A percentile compares a stretch with the other conserved stretches of the same genome.
Conservation (phyloP, 2,113 vertebrate genomes). For the Heterocephalus glaber region DNA sequence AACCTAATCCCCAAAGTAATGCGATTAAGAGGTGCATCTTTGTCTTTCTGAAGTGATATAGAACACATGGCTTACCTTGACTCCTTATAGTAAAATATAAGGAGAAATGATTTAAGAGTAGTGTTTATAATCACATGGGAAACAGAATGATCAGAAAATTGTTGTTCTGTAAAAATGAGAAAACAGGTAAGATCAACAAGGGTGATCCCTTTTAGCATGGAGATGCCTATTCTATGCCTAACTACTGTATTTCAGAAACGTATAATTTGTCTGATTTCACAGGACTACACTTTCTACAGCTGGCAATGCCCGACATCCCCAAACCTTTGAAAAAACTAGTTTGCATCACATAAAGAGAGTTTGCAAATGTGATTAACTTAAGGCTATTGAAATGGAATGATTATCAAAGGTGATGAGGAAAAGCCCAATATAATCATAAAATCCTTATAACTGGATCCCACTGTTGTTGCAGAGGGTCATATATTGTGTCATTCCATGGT, state of each 20-base stretch:
- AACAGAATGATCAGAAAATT: background rate
- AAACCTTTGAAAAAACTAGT: background rate
- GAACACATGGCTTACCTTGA: background rate
- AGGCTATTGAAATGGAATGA: background rate
- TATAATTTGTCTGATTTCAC: background rate
- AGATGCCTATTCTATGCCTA: background rate
- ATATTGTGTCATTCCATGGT: background rate
- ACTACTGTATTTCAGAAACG: background rate
- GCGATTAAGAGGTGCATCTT: background rate
- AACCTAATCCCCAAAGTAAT: background rate
- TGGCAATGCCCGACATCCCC: background rate
- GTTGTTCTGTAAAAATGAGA: background rate
- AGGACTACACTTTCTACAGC: background rate
- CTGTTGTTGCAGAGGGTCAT: background rate
- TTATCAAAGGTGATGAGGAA: background rate
- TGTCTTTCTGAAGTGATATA: background rate
- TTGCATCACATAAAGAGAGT: background rate
- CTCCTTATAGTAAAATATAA: background rate
- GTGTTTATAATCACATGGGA: background rate
- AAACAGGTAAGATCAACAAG: background rate
- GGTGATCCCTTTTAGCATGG: background rate
- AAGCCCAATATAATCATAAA: background rate
- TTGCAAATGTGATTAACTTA: background rate
- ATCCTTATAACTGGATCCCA: background rate
- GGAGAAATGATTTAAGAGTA: background rate